These are phyloP conservation scores for Euplagia quadripunctaria DNA, from an alignment of 2,888 invertebrate genomes.

Conservation along the genomic window DNA sequence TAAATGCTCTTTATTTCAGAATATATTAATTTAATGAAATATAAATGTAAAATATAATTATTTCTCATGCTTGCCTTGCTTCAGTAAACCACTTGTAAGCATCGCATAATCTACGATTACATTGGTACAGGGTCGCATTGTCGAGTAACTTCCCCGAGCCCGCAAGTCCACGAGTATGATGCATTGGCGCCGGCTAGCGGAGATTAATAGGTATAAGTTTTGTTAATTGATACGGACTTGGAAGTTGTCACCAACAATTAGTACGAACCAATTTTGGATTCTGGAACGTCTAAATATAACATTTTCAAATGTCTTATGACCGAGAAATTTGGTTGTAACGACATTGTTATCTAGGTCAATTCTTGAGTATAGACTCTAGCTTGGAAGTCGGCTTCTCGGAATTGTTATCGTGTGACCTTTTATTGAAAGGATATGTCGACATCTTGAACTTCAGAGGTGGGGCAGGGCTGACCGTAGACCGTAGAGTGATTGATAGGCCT, in stretches of 20 bases:
- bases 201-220: conserved; percentile 78
- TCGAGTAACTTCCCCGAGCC: conserved; percentile 33
- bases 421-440: conserved; percentile 6
- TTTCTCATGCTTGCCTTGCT: not conserved
- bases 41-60: not conserved
- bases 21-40: not conserved
- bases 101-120: conserved; percentile 21
- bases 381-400: conserved; percentile 7
- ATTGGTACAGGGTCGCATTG: conserved; percentile 32
- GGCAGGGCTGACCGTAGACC: not conserved
- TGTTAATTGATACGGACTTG: conserved; percentile 79
- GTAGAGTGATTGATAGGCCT: not conserved
- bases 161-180: conserved; percentile 32
- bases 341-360: conserved; percentile 41
- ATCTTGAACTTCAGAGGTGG: not conserved
- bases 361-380: conserved; percentile 25
- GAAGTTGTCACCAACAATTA: conserved; percentile 72
- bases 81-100: not conserved
- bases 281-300: conserved; percentile 76
- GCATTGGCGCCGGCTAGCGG: conserved; percentile 73
- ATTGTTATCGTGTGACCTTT: conserved; percentile 13
- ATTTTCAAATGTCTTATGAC: conserved; percentile 56
- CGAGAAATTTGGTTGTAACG: conserved; percentile 42
- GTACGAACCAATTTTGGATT: conserved; percentile 69
- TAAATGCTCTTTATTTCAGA: not conserved